Base-by-base conservation (phyloP, 2,797 vertebrate species). In the Salarias fasciatus region DNA sequence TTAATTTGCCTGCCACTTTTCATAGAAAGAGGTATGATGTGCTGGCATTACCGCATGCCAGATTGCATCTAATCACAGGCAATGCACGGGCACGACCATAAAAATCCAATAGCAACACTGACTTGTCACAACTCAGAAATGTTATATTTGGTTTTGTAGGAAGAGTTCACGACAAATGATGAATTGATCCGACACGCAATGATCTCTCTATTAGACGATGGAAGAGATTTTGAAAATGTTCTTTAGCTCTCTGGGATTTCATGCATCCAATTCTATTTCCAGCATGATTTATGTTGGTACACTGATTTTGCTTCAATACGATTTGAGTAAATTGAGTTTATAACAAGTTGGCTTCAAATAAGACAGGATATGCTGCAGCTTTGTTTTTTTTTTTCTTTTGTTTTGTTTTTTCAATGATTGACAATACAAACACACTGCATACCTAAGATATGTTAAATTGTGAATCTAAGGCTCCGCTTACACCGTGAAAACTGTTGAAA, bases 1-100 rank as follows among this genome's bases (percentile, higher is more conserved):
- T 28, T 0, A 57, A 45, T 59, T 11, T 52, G 44, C 15, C 31
- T 41, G 31, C 35, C 18, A 56, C 7, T 57, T 38, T 13, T 12
- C 13, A 10, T 41, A 53, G 8, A 58, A 65, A 63, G 11, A 8
- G 10, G 35, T 12, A 14, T 48, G 37, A 49, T 45, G 28, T 2
- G 30, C n/a, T 42, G 42, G 8, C 14, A 11, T 9, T 48, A n/a
- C 28, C 48, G 24, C 46, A 24, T 43, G 24, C 35, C 30, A 55
- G 29, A 53, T 49, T 53, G 24, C 33, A 57, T 42, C 18, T 53
- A 18, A 53, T 49, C 1, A 4, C 40, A 1, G 24, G 5, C 13
- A 47, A 29, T 18, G 1, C n/a, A n/a, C n/a, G n/a, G n/a, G n/a
- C n/a, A n/a, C n/a, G 0, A 18, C 1, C n/a, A 3, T 37, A 24